phyloP scores from a whole-genome alignment of 2,113 vertebrate species.

The Redunca redunca region DNA sequence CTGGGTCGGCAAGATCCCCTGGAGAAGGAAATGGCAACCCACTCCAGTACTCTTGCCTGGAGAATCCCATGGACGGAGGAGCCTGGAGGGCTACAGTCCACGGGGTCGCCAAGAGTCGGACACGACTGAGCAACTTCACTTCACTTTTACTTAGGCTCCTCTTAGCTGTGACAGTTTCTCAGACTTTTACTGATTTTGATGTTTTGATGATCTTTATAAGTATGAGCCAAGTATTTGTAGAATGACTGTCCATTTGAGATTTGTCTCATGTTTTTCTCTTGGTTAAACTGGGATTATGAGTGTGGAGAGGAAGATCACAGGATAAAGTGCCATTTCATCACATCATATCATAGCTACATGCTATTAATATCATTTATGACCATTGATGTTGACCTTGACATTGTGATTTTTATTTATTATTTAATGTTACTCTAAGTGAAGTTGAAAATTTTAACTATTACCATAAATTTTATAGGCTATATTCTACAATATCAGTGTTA shows the following conservation, averaged over 20 bases:
- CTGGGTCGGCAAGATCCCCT: too few species aligned
- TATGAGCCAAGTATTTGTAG: not conserved
- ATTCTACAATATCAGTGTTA: not conserved
- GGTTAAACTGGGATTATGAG: not conserved
- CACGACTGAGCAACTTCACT: too few species aligned
- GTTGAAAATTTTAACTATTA: not conserved
- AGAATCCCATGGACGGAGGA: too few species aligned
- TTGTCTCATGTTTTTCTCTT: not conserved
- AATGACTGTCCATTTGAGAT: not conserved
- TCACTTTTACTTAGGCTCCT: not conserved
- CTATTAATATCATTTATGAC: not conserved
- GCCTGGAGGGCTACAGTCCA: too few species aligned
- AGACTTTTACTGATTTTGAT: constrained; percentile 9
- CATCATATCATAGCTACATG: not conserved
- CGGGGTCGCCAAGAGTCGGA: too few species aligned
- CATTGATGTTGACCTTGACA: not conserved
- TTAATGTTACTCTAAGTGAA: not conserved
- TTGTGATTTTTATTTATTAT: not conserved
- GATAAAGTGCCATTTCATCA: not conserved
- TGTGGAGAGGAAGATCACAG: not conserved
- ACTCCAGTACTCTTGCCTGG: too few species aligned
- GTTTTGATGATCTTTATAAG: not conserved
- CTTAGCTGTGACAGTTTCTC: not conserved
- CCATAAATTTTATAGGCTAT: not conserved
- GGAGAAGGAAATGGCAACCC: too few species aligned